Evolutionary conservation across 37 sponge, comb jelly and placozoan species (phyloP).

Genomic region (Axinella damicornis): DNA sequence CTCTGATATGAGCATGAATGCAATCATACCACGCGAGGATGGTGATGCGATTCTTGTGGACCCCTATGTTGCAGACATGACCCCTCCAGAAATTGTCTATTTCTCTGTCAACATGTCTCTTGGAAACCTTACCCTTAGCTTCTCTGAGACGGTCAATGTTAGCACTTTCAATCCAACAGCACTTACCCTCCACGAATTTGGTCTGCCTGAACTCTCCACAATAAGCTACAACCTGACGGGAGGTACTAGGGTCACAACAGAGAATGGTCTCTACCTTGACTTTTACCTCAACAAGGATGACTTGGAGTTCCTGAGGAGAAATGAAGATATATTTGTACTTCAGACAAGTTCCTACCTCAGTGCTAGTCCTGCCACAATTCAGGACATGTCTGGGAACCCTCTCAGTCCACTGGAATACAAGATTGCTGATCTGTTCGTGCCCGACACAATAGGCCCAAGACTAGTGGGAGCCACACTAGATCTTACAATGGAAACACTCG

Average conservation of each 20-base stretch:
- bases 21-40: slow-evolving; percentile 25
- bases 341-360: slow-evolving; percentile 52
- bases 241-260: slow-evolving; percentile 47
- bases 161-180: slow-evolving; percentile 67
- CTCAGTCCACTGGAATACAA: slow-evolving; percentile 24
- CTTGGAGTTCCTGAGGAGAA: slow-evolving; percentile 54
- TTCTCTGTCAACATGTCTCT: slow-evolving; percentile 86
- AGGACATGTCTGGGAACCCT: slow-evolving; percentile 75
- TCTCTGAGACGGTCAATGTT: slow-evolving; percentile 86
- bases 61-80: slow-evolving; percentile 68
- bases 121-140: slow-evolving; percentile 70
- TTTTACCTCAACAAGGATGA: slow-evolving; percentile 70
- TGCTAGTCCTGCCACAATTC: slow-evolving; percentile 62
- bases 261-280: slow-evolving; percentile 68
- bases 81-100: slow-evolving; percentile 61
- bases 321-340: slow-evolving; percentile 12
- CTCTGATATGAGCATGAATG: slow-evolving; percentile 71
- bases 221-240: slow-evolving; percentile 78
- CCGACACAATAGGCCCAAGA: slow-evolving; percentile 69
- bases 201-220: not conserved
- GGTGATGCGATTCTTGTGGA: slow-evolving; percentile 34
- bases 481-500: slow-evolving; percentile 54
- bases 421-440: slow-evolving; percentile 28
- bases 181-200: slow-evolving; percentile 48
- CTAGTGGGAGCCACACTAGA: slow-evolving; percentile 57